Evolutionary conservation across 2,888 invertebrate species (phyloP).

Genomic region (Julus scanicus): DNA sequence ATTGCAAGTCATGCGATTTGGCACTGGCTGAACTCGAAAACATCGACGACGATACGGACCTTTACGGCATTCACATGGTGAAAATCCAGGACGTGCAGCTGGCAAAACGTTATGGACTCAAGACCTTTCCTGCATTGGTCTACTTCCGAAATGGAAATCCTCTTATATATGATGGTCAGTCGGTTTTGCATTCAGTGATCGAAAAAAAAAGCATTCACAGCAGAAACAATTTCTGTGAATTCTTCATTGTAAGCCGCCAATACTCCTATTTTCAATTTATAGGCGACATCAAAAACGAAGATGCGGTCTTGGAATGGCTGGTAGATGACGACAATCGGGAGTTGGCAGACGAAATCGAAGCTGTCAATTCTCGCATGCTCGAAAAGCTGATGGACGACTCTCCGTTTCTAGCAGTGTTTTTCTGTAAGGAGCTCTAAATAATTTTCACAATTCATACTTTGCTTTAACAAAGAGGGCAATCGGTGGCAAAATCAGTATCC

Average conservation of each 20-base stretch:
- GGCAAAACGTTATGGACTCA: slow-evolving; percentile 92
- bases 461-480: too few relatives aligned
- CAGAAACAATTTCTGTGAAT: too few relatives aligned
- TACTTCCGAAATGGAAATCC: slow-evolving; percentile 92
- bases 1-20: slow-evolving; percentile 91
- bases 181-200: not conserved
- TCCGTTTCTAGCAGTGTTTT: slow-evolving; percentile 88
- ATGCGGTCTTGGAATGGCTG: slow-evolving; percentile 90
- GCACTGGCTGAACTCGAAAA: slow-evolving; percentile 87
- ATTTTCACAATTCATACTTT: too few relatives aligned
- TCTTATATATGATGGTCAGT: slow-evolving; percentile 78
- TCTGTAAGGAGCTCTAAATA: slow-evolving; percentile 73
- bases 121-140: slow-evolving; percentile 91
- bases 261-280: slow-evolving; percentile 61
- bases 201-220: too few relatives aligned
- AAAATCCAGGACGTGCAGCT: slow-evolving; percentile 91
- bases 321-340: slow-evolving; percentile 93
- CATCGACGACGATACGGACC: slow-evolving; percentile 84
- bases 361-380: slow-evolving; percentile 90
- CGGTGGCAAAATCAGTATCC: too few relatives aligned
- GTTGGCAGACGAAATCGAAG: slow-evolving; percentile 92
- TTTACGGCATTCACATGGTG: slow-evolving; percentile 92
- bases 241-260: too few relatives aligned
- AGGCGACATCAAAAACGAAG: slow-evolving; percentile 92
- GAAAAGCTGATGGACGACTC: slow-evolving; percentile 85